Evolutionary conservation across 2,113 vertebrate species (phyloP), one percentile per base, ranked within the genome.

Genomic region (Grallaria varia): DNA sequence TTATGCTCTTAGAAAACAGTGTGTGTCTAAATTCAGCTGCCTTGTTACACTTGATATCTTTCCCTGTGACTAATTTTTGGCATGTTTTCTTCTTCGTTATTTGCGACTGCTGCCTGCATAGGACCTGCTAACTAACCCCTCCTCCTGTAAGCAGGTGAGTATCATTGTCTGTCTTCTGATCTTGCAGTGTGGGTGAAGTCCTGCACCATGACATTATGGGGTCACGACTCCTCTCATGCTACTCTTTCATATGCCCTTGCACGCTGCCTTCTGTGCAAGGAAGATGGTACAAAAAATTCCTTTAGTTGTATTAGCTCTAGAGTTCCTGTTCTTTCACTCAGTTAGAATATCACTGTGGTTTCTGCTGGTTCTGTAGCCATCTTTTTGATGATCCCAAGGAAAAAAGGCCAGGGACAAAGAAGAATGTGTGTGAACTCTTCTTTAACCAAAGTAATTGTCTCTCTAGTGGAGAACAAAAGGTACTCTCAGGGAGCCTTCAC

Each of bases 41-140:
- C 94, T 94, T 86, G 86, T 95, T 96, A 82, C 95, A 93, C 96
- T 97, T 97, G 95, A 91, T 98, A 97, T 97, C 89, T 94, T 71
- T 87, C 76, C 84, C 94, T 88, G 53, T 97, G 95, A 88, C 97
- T 98, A 98, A 98, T 72, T 87, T 97, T 98, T 96, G 97, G 99
- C 98, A 98, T 98, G 97, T 98, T 98, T 98, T 98, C 97, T 98
- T 98, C 98, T 97, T 96, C 33, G 68, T 98, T 98, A 97, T 97
- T 98, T 98, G 96, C 52, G 96, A 97, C 97, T 98, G 98, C 96
- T 98, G 97, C 96, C 98, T 98, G 97, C 97, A 96, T 98, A 99
- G 99, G 99, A 99, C 97, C 98, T 99, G 98, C 98, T 99, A 98
- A 99, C 98, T 99, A 99, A 99, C 98, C 98, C 98, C 84, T 96